Base-by-base conservation (phyloP, 2,797 vertebrate genomes). In the Hyperoplus immaculatus region DNA sequence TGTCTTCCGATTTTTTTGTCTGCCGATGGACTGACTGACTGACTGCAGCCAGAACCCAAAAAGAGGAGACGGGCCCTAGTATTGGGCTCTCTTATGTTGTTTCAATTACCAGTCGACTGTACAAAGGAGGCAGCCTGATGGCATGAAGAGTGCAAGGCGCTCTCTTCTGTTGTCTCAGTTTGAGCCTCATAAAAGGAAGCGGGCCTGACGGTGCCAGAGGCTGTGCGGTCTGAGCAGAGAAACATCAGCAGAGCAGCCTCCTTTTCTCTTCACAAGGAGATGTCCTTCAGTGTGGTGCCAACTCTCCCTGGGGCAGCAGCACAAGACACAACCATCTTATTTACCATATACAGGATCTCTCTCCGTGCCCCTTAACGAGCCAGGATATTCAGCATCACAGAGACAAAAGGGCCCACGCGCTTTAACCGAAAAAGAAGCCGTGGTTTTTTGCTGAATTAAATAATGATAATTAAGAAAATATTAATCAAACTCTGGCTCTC, bases 401-500 rank as follows among this genome's bases (percentile, higher is more conserved):
- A 90, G 84, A 91, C 85, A 91, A 91, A 91, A 90, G 91, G 29
- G 29, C 29, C 29, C 29, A 84, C 88, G 60, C 36, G 18, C 80
- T 83, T 83, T 80, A 75, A 72, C 82, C 53, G 73, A 63, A 29
- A 29, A 29, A 90, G 81, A 86, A 70, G 79, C 82, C 64, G 63
- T 54, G 87, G 70, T 82, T 90, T 87, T 90, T 87, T 85, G 70
- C 84, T 83, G 92, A 87, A 95, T 92, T 91, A 94, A 95, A 95
- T 91, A 94, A 94, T 89, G 91, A 93, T 93, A 95, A 95, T 95
- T 94, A 94, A 94, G 92, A 91, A 95, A 95, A 94, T 93, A 95
- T 94, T 91, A 93, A 94, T 94, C 91, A 91, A 94, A 93, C 88
- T 86, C 67, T 75, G 85, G 80, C 84, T 86, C 86, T 88, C 87